Percentiles rank a stretch among this genome's conserved stretches.
Evolutionary conservation across 1,140 invertebrate genomes (phyloP).

Genomic region (Apis dorsata): DNA sequence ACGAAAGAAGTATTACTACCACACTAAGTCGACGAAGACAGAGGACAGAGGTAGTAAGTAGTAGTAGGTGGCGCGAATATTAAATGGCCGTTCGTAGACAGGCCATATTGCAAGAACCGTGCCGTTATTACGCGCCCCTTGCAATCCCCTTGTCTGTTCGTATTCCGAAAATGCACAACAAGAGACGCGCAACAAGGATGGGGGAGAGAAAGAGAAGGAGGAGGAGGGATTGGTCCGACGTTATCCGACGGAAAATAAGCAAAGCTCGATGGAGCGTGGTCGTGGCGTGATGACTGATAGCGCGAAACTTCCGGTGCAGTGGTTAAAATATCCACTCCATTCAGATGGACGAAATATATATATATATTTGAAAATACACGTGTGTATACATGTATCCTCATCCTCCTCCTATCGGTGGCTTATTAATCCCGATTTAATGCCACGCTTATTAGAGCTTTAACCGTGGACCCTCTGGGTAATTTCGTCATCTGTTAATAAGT

Average conservation of each 20-base stretch:
- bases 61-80: conserved; percentile 52
- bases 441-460: conserved; percentile 20
- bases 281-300: not conserved
- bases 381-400: not conserved
- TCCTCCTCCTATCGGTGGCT: not conserved
- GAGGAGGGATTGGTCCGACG: not conserved
- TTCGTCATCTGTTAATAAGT: conserved; percentile 26
- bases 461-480: not conserved
- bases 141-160: not conserved
- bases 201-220: too few relatives aligned
- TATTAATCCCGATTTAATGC: conserved; percentile 31
- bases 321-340: not conserved
- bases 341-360: not conserved
- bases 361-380: conserved; percentile 2
- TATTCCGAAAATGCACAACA: not conserved
- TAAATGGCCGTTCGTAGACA: conserved; percentile 42
- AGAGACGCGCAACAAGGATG: conserved; percentile 10
- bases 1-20: too few relatives aligned
- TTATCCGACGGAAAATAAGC: conserved; percentile 11
- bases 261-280: conserved; percentile 3
- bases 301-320: not conserved
- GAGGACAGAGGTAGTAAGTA: not conserved
- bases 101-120: not conserved
- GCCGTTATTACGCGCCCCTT: not conserved
- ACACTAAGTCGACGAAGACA: not conserved